Percentiles rank a stretch among this genome's conserved stretches.
These are phyloP conservation scores for Festucalex cinctus DNA, from an alignment of 2,113 vertebrate species.

Conservation along the genomic window DNA sequence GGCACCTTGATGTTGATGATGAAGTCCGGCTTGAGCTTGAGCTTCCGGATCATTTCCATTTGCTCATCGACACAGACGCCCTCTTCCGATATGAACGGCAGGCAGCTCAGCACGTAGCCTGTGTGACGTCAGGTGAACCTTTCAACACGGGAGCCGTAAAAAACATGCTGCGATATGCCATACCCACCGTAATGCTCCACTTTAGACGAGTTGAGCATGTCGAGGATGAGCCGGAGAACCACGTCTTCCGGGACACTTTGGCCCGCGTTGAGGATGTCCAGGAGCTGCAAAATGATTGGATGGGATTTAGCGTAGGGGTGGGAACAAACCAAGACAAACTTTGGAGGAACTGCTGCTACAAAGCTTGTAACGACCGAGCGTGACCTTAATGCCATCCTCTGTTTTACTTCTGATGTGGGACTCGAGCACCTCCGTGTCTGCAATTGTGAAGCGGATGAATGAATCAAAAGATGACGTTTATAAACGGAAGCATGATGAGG, in stretches of 20 bases:
- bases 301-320: neutral
- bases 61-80: constrained; percentile 78
- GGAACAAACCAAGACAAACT: neutral
- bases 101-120: constrained; percentile 91
- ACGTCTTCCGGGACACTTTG: constrained; percentile 79
- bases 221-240: constrained; percentile 78
- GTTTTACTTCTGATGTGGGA: constrained; percentile 71
- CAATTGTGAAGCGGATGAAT: constrained; percentile 36
- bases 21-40: constrained; percentile 83
- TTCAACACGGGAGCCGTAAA: neutral
- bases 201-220: constrained; percentile 79
- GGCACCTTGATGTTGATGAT: constrained; percentile 97
- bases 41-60: constrained; percentile 80
- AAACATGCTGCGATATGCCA: neutral
- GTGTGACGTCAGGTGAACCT: constrained; percentile 55
- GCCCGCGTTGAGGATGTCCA: constrained; percentile 76
- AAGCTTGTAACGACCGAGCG: neutral
- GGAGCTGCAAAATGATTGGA: constrained; percentile 65
- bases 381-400: constrained; percentile 78
- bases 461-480: neutral
- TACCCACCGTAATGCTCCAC: constrained; percentile 83
- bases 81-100: constrained; percentile 82
- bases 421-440: constrained; percentile 82
- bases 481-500: neutral
- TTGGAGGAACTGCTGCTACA: neutral